Base-by-base conservation (phyloP, 1,140 invertebrate genomes). In the Mactra quadrangularis region DNA sequence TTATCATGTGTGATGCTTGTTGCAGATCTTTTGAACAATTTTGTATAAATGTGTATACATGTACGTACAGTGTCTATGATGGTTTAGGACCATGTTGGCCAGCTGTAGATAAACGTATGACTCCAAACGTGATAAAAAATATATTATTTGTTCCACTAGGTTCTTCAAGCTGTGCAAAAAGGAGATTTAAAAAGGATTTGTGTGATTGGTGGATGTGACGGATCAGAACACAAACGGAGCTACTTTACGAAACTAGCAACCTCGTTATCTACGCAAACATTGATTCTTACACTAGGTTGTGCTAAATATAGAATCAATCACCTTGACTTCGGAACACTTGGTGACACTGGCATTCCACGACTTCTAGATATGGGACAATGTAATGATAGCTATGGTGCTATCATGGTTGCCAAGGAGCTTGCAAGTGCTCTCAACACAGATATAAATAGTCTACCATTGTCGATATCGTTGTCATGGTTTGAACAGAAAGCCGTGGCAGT, bases 401-500 rank as follows among this genome's bases (percentile, higher is more conserved):
- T 88, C 25, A 50, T 87, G 55, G 79, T 86, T 2, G 87, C 87
- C 1, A 77, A 86, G 41, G 79, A 77, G 13, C 77, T 88, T 13
- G 87, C 87, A n/a, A 45, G 68, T 35, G 84, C 86, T 3, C 60
- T 88, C 11, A 64, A 87, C 60, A 88, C 87, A 9, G 87, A 88
- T 55, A 83, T 88, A 19, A 87, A 88, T 35, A 86, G 84, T 50
- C 71, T 88, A 0, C 87, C 87, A 1, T 22, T 88, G n/a, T 87
- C 87, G 3, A 62, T 87, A 1, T 78, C 82, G 0, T 53, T 88
- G 45, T 87, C 87, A 0, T 87, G 87, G 87, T 87, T 88, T 71
- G 87, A 88, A 55, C 87, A 88, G 62, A 88, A 87, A 68, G 87
- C 87, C 1, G 86, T 88, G 15, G 87, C 87, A 13, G 87, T 88